Evolutionary conservation across 2,888 invertebrate species (phyloP).

Genomic region (Drosophila tripunctata): DNA sequence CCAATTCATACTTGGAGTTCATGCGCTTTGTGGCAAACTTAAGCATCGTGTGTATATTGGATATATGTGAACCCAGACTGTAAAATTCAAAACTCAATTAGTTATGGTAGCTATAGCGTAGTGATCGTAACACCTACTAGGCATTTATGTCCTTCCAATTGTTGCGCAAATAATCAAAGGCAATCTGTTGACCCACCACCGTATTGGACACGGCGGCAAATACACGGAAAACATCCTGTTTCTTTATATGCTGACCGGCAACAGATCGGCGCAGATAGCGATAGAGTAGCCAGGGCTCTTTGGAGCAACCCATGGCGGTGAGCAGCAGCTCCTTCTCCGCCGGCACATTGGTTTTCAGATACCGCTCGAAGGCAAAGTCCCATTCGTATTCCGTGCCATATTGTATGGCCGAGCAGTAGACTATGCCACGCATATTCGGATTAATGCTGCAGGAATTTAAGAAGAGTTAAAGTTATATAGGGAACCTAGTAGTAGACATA

Average conservation of each 20-base stretch:
- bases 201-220: constrained; percentile 91
- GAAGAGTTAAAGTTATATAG: neutral
- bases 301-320: constrained; percentile 91
- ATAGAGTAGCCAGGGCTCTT: constrained; percentile 91
- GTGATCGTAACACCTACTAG: constrained; percentile 90
- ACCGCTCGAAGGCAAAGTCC: constrained; percentile 94
- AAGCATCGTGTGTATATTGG: constrained; percentile 89
- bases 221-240: constrained; percentile 92
- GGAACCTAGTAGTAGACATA: too few relatives aligned
- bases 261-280: constrained; percentile 90
- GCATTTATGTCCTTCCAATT: constrained; percentile 90
- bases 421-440: constrained; percentile 91
- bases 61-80: constrained; percentile 90
- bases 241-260: constrained; percentile 90
- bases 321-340: constrained; percentile 92
- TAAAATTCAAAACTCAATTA: neutral
- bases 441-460: constrained; percentile 87
- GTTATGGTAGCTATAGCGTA: neutral
- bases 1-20: constrained; percentile 90
- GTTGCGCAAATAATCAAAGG: constrained; percentile 90
- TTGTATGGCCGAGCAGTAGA: constrained; percentile 94
- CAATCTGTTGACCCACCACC: constrained; percentile 91
- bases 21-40: constrained; percentile 90
- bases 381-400: constrained; percentile 94
- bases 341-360: constrained; percentile 90